These are phyloP conservation scores for Hozukius guyotensis DNA, from an alignment of 2,797 vertebrate genomes.

Conservation along the genomic window DNA sequence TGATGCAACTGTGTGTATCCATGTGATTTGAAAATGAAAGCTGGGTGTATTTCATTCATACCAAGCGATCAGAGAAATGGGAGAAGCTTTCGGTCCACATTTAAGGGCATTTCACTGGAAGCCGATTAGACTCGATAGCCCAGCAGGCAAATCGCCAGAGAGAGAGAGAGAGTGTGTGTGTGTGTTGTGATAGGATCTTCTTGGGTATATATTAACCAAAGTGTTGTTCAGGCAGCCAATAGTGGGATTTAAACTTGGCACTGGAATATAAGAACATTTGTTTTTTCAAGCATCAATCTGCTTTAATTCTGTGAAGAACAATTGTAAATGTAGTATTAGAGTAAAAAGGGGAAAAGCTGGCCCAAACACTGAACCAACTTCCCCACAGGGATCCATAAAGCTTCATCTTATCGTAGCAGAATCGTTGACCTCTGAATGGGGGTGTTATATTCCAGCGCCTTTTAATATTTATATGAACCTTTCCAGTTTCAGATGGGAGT, in stretches of 20 bases:
- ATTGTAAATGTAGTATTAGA: background rate
- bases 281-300: background rate
- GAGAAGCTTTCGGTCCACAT: slow-evolving; percentile 57
- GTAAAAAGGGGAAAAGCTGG: background rate
- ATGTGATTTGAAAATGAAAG: background rate
- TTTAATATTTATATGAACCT: slow-evolving; percentile 25
- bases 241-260: slow-evolving; percentile 6
- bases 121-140: slow-evolving; percentile 70
- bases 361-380: background rate
- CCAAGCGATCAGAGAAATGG: slow-evolving; percentile 27
- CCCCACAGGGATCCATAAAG: slow-evolving; percentile 31
- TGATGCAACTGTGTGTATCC: background rate
- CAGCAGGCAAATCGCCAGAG: slow-evolving; percentile 33
- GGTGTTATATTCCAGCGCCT: background rate
- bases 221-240: background rate
- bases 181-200: slow-evolving; percentile 23
- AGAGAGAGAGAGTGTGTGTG: too few relatives aligned
- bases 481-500: slow-evolving; percentile 16
- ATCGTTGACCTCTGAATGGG: slow-evolving; percentile 7
- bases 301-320: slow-evolving; percentile 3
- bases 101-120: slow-evolving; percentile 56
- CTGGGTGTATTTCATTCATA: slow-evolving; percentile 18
- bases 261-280: background rate
- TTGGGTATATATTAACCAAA: slow-evolving; percentile 25
- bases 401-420: slow-evolving; percentile 31